These are phyloP conservation scores for Copidosoma aretas DNA, from an alignment of 2,888 invertebrate genomes.

Conservation along the genomic window DNA sequence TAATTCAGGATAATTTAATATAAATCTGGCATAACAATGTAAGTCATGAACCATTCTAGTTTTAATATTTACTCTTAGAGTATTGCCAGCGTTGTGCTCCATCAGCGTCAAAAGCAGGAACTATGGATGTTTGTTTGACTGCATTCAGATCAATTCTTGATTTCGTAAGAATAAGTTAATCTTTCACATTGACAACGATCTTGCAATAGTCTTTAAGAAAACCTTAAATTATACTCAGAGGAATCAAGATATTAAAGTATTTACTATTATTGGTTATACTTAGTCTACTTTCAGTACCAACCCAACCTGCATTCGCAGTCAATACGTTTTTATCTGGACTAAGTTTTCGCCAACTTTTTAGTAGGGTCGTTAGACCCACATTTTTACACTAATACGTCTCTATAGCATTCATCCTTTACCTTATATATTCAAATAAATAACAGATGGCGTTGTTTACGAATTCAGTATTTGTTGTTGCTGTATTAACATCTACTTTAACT, in stretches of 20 bases:
- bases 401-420: slow-evolving; percentile 53
- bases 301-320: slow-evolving; percentile 34
- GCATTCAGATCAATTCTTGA: slow-evolving; percentile 7
- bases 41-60: too few relatives aligned
- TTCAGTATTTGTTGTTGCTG: not conserved
- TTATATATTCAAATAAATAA: slow-evolving; percentile 52
- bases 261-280: not conserved
- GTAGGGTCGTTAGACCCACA: slow-evolving; percentile 48
- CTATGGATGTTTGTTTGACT: too few relatives aligned
- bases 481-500: slow-evolving; percentile 14
- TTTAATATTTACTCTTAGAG: too few relatives aligned
- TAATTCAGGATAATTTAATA: too few relatives aligned
- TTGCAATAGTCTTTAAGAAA: slow-evolving; percentile 26
- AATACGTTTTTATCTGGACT: slow-evolving; percentile 29
- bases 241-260: slow-evolving; percentile 22
- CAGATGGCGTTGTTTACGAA: slow-evolving; percentile 37
- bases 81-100: too few relatives aligned
- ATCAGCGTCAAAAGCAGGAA: too few relatives aligned
- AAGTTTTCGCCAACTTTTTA: slow-evolving; percentile 54
- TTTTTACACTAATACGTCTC: slow-evolving; percentile 44
- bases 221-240: slow-evolving; percentile 16
- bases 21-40: too few relatives aligned
- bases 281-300: slow-evolving; percentile 8
- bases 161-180: slow-evolving; percentile 26
- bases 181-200: slow-evolving; percentile 23